Base-by-base conservation (phyloP, 23 tunicate genomes). In the Ciona savignyi region DNA sequence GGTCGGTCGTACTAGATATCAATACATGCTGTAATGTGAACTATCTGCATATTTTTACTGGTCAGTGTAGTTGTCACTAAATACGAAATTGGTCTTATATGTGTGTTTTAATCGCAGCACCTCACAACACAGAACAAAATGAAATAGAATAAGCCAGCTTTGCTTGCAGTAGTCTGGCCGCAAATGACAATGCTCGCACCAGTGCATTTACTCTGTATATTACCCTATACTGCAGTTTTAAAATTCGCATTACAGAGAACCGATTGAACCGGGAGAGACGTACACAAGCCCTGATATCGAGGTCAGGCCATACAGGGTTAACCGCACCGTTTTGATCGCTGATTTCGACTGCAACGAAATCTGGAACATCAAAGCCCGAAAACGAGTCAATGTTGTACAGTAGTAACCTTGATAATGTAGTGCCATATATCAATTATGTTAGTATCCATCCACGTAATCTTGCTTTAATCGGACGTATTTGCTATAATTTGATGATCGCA, bases 271-370 rank as follows among this genome's bases (percentile, higher is more conserved):
- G 1, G 73, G 73, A 31, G 73, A 69, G 24, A 69, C 73, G 2
- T 69, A 3, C 73, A 69, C 32, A 35, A 69, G 73, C 34, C 51
- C 51, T 1, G 49, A 34, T 1, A n/a, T 69, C 15, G 73, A 69
- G 73, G 73, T 69, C 23, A 9, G 51, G 2, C 73, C 73, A 2
- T 69, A 69, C 51, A 30, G 73, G 33, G 33, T 49, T n/a, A 35
- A 51, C 20, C 51, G 73, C 1, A 33, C 32, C 23, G 15, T 15
- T 6, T 2, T 69, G 1, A 30, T 30, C 51, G 73, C 51, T 23
- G 73, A 69, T 35, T 69, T 69, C 51, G 73, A 69, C 23, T 33
- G 49, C 4, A 69, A 30, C 33, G 73, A 69, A n/a, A 30, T 69
- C 6, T 30, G 34, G 73, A 69, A 69, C 73, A 35, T 69, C 3